A percentile compares a stretch with the other conserved stretches of the same genome.
These are phyloP conservation scores for Riparia riparia DNA, from an alignment of 2,113 vertebrate genomes.

Conservation along the genomic window DNA sequence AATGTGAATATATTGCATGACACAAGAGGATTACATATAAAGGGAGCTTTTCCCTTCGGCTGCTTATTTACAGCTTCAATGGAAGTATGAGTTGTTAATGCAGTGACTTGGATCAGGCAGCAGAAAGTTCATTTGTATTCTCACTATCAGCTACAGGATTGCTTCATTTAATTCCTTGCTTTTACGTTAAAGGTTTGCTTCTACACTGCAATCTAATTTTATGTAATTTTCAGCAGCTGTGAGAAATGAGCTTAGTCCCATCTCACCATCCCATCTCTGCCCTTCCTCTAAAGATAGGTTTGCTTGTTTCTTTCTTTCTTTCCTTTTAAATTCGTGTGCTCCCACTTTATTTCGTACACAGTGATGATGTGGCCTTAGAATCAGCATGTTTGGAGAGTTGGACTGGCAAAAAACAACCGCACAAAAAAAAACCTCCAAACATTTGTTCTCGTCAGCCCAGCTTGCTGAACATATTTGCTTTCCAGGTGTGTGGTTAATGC, in stretches of 20 bases:
- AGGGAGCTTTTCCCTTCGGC: not conserved
- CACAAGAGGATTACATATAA: not conserved
- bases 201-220: not conserved
- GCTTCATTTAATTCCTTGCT: not conserved
- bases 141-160: not conserved
- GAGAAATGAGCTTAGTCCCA: not conserved
- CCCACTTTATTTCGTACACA: not conserved
- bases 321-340: not conserved
- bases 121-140: not conserved
- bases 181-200: conserved; percentile 8
- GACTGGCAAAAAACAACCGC: not conserved
- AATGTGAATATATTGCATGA: not conserved
- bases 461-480: not conserved
- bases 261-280: not conserved
- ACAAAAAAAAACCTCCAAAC: not conserved
- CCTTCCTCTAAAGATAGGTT: not conserved
- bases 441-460: not conserved
- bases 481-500: not conserved
- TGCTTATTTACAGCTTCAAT: not conserved
- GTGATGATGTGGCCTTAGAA: not conserved
- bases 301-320: not conserved
- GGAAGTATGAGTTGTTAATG: not conserved
- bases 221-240: not conserved
- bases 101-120: not conserved
- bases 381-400: not conserved